Evolutionary conservation across 37 sponge, comb jelly and placozoan genomes (phyloP).

Genomic region (Ephydatia muelleri): DNA sequence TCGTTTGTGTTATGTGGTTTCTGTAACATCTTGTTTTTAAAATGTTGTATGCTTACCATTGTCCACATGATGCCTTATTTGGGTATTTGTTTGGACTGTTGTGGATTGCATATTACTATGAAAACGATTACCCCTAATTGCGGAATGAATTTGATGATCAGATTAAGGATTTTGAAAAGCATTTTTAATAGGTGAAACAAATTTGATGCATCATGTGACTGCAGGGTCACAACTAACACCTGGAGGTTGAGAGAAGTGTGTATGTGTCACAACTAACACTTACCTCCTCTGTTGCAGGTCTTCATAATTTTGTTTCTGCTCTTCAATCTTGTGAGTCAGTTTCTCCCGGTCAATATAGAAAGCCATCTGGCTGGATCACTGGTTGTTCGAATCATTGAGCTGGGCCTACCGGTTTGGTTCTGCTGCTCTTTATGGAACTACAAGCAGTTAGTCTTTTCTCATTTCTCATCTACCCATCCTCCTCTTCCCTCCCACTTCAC

Average conservation of each 20-base stretch:
- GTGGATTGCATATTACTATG: no score
- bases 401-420: conserved; percentile 72
- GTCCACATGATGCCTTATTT: no score
- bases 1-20: no score
- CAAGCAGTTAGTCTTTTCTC: conserved; percentile 31
- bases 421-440: conserved; percentile 80
- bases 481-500: background rate
- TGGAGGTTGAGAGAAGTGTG: no score
- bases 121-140: no score
- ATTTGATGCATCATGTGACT: background rate
- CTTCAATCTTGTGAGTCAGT: conserved; percentile 52
- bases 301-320: conserved; percentile 59
- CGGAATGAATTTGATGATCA: background rate
- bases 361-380: conserved; percentile 41
- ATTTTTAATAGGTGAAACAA: background rate
- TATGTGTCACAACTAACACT: background rate
- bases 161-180: background rate
- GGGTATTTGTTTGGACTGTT: no score
- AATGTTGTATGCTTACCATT: no score
- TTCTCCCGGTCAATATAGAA: conserved; percentile 31
- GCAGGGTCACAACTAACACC: background rate
- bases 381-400: conserved; percentile 56
- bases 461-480: background rate
- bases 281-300: background rate
- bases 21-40: no score